Conservation (phyloP, 2,797 vertebrate genomes). For the Sebastiscus albofasciatus region DNA sequence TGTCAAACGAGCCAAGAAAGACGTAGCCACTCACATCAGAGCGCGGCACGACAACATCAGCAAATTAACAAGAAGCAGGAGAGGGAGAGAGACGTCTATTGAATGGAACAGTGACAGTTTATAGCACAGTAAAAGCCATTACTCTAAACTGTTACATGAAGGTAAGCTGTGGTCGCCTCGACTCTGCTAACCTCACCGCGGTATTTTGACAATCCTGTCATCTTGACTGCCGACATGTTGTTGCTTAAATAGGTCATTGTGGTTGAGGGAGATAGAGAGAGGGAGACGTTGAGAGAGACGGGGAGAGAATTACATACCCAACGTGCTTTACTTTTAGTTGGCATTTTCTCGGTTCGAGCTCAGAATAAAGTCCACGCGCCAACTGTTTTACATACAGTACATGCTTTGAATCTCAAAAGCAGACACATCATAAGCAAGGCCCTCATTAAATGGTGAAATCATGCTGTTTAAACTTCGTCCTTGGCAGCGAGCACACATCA, state of each 20-base stretch:
- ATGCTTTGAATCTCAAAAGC: conserved; percentile 77
- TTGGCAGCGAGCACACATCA: conserved; percentile 76
- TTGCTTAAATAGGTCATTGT: conserved; percentile 77
- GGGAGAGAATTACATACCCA: conserved; percentile 53
- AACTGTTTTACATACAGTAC: conserved; percentile 80
- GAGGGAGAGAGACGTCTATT: conserved; percentile 29
- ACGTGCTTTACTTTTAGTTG: conserved; percentile 62
- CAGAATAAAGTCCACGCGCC: conserved; percentile 61
- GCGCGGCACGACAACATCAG: conserved; percentile 19
- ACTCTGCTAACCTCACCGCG: conserved; percentile 59
- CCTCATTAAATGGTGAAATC: conserved; percentile 81
- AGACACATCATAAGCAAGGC: conserved; percentile 77
- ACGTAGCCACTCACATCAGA: conserved; percentile 40
- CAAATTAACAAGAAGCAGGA: conserved; percentile 52
- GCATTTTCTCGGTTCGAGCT: conserved; percentile 63
- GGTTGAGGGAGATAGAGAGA: conserved; percentile 56
- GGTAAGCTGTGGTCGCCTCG: conserved; percentile 63
- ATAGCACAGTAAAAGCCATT: conserved; percentile 63
- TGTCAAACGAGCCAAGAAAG: conserved; percentile 34
- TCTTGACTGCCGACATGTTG: conserved; percentile 63
- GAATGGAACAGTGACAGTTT: conserved; percentile 62
- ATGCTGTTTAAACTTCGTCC: conserved; percentile 81
- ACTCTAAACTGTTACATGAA: conserved; percentile 61
- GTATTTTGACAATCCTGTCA: conserved; percentile 76
- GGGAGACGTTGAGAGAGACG: conserved; percentile 4